Conservation (phyloP, 1,140 invertebrate species). For the Pseudomyrmex flavicornis region DNA sequence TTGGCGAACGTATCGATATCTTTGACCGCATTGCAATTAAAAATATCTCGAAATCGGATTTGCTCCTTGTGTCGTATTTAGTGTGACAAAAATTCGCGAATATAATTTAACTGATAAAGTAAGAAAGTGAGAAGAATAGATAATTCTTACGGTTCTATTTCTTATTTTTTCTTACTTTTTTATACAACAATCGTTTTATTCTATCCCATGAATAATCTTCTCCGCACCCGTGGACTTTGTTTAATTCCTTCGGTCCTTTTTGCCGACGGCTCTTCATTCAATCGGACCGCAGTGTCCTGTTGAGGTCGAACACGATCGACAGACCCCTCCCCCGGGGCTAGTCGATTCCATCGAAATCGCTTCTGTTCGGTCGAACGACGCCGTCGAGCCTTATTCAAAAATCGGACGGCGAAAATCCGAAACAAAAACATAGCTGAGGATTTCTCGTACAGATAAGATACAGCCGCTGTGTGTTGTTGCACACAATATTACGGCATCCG, state of each 20-base stretch:
- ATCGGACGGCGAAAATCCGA: constrained; percentile 34
- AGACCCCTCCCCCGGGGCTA: constrained; percentile 15
- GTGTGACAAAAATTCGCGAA: background rate
- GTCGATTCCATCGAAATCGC: constrained; percentile 35
- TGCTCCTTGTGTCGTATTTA: background rate
- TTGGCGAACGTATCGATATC: background rate
- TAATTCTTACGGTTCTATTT: background rate
- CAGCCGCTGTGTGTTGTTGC: background rate
- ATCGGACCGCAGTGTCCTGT: constrained; percentile 42
- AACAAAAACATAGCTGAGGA: constrained; percentile 6
- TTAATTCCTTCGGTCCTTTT: constrained; percentile 27
- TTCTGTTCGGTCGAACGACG: constrained; percentile 37
- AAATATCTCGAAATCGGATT: background rate
- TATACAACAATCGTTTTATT: background rate
- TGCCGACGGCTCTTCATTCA: constrained; percentile 35
- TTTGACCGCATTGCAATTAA: background rate
- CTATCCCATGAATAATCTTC: background rate
- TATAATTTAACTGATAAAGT: background rate
- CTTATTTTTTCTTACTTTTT: background rate
- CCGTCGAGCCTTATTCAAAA: constrained; percentile 57
- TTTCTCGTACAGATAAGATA: constrained; percentile 14
- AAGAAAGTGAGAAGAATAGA: background rate
- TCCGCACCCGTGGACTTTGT: background rate
- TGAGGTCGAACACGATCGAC: constrained; percentile 7
- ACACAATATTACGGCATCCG: constrained; percentile 6